Conservation (phyloP, 2,888 invertebrate species). For the Orthosia gracilis region DNA sequence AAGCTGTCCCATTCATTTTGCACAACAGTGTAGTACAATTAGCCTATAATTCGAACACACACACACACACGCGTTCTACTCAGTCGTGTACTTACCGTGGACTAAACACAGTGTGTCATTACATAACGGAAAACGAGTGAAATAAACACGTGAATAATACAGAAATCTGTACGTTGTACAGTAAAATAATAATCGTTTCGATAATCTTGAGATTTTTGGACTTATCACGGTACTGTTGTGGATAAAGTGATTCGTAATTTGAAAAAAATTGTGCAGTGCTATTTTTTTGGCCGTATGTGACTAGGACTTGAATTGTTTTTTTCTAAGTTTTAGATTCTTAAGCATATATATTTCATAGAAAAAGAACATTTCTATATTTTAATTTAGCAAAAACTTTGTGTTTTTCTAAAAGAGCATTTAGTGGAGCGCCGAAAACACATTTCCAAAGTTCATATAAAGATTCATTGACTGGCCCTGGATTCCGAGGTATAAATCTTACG, state of each 20-base stretch:
- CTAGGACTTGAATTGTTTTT: slow-evolving; percentile 15
- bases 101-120: background rate
- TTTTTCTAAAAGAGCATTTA: too few species aligned
- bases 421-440: too few species aligned
- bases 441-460: too few species aligned
- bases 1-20: slow-evolving; percentile 3
- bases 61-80: background rate
- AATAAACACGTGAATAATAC: slow-evolving; percentile 23
- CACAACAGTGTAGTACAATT: slow-evolving; percentile 46
- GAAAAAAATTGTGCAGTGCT: slow-evolving; percentile 13
- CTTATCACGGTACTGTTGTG: slow-evolving; percentile 26
- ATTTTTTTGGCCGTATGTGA: slow-evolving; percentile 22
- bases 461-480: too few species aligned
- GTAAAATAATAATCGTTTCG: slow-evolving; percentile 19
- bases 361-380: background rate
- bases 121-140: background rate
- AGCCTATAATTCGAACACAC: slow-evolving; percentile 29
- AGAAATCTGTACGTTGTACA: slow-evolving; percentile 17
- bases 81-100: slow-evolving; percentile 35
- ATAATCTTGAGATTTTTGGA: slow-evolving; percentile 8
- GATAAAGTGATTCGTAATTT: background rate
- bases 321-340: background rate
- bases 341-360: background rate
- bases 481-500: too few species aligned
- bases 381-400: too few species aligned